phyloP scores from a whole-genome alignment of 1,140 invertebrate species.

The Drosophila aff. region DNA sequence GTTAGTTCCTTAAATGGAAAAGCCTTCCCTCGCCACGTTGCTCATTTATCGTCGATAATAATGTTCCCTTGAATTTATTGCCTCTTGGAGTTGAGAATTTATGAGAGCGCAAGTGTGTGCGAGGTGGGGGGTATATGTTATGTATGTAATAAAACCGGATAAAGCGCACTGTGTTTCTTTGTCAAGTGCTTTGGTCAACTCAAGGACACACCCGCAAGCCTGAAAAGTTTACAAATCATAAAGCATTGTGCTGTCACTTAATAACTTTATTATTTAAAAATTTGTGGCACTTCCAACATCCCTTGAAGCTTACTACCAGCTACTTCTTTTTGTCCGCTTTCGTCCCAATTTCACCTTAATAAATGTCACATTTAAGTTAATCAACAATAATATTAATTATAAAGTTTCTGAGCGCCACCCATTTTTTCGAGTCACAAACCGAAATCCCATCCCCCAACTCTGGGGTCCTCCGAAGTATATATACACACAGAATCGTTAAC shows the following conservation, averaged over 20 bases:
- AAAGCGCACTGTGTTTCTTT: constrained; percentile 35
- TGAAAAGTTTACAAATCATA: constrained; percentile 1
- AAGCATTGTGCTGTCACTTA: background rate
- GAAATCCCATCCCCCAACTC: constrained; percentile 14
- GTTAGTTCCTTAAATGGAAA: constrained; percentile 33
- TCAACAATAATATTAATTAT: constrained; percentile 18
- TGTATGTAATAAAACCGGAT: constrained; percentile 47
- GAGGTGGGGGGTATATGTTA: background rate
- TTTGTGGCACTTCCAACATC: background rate
- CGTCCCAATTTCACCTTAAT: background rate
- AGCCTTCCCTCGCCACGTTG: background rate
- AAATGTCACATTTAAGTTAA: constrained; percentile 10
- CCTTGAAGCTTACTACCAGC: background rate
- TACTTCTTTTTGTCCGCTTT: background rate
- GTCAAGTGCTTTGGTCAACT: constrained; percentile 42
- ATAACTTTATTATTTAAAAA: background rate
- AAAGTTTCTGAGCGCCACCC: background rate
- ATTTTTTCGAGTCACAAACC: constrained; percentile 1
- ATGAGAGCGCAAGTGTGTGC: constrained; percentile 10
- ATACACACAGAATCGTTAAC: constrained; percentile 30
- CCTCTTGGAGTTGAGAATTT: constrained; percentile 41
- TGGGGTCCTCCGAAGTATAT: constrained; percentile 1
- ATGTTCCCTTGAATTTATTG: constrained; percentile 64
- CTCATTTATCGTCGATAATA: constrained; percentile 58
- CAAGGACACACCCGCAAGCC: constrained; percentile 30